Evolutionary conservation across 1,140 invertebrate genomes (phyloP), one percentile per base, ranked within the genome.

Genomic region (Zaprionus gabonicus): DNA sequence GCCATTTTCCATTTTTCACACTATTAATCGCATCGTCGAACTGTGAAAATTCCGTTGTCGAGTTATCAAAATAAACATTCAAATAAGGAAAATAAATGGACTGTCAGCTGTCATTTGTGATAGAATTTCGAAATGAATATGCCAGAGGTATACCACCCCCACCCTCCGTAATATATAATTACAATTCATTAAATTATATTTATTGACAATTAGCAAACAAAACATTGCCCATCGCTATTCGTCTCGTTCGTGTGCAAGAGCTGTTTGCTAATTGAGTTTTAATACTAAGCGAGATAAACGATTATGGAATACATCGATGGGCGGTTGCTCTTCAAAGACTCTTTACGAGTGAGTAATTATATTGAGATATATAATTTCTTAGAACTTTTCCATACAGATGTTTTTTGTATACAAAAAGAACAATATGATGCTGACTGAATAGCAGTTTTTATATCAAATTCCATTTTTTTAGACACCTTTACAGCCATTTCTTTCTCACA

Each of bases 191-290:
- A 57, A 58, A 71, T 78, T 80, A 62, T 57, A 77, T 77, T 83
- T 71, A 84, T 78, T 58, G 77, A 36, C 73, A 80, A 78, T 84
- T 73, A 71, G 70, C 59, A 70, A 70, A 49, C 70, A 70, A 69
- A 49, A 38, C 57, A 77, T 44, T 53, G 41, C 51, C 7, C 31
- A 34, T 34, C 31, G 9, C 31, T 34, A 34, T 34, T 34, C 0
- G n/a, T n/a, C 41, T 9, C 58, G 69, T 57, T 83, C 65, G 10
- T 13, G 41, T 51, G 23, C 62, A 46, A 49, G 59, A 69, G 41
- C n/a, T 53, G 53, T 62, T 79, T 82, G 81, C 76, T 79, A 82
- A 82, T 82, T 71, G 76, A 76, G 34, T 69, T 76, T 81, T 55
- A 77, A 81, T 81, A 41, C 34, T 28, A 9, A n/a, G 4, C n/a